Evolutionary conservation across 2,888 invertebrate genomes (phyloP).

Genomic region (Hipparchia semele): DNA sequence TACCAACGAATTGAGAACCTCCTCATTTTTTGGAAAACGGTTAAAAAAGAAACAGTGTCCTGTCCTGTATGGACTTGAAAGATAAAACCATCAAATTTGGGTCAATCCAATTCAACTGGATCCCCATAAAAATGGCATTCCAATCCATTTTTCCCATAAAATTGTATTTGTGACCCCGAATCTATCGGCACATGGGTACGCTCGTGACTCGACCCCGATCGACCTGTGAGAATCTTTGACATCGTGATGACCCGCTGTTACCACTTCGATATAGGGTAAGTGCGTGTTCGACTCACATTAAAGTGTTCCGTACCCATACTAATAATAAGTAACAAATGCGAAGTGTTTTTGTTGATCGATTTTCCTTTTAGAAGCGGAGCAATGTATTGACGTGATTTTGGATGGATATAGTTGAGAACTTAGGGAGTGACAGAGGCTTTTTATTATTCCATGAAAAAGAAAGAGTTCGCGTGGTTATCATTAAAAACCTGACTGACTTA

Average conservation of each 20-base stretch:
- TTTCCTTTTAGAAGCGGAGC: too few relatives aligned
- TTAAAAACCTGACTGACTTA: too few relatives aligned
- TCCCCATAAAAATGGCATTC: neutral
- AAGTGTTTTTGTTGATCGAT: too few relatives aligned
- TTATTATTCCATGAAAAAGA: too few relatives aligned
- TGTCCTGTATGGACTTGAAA: neutral
- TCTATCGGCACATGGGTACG: conserved; percentile 9
- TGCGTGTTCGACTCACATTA: neutral
- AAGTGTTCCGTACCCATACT: conserved; percentile 20
- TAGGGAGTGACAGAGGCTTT: too few relatives aligned
- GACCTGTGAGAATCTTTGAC: conserved; percentile 39
- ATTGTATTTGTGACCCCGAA: conserved; percentile 26
- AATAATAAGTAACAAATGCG: neutral
- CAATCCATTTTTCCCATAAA: conserved; percentile 23
- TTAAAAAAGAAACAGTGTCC: too few relatives aligned
- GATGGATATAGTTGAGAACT: too few relatives aligned
- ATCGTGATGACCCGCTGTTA: conserved; percentile 28
- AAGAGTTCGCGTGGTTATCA: too few relatives aligned
- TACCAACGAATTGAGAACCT: too few relatives aligned
- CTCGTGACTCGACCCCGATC: conserved; percentile 40
- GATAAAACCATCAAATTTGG: neutral
- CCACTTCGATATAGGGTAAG: neutral
- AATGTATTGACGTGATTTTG: too few relatives aligned
- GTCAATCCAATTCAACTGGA: neutral
- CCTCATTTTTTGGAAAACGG: too few relatives aligned